Conservation (phyloP, 2,113 vertebrate genomes). For the Cynocephalus volans region DNA sequence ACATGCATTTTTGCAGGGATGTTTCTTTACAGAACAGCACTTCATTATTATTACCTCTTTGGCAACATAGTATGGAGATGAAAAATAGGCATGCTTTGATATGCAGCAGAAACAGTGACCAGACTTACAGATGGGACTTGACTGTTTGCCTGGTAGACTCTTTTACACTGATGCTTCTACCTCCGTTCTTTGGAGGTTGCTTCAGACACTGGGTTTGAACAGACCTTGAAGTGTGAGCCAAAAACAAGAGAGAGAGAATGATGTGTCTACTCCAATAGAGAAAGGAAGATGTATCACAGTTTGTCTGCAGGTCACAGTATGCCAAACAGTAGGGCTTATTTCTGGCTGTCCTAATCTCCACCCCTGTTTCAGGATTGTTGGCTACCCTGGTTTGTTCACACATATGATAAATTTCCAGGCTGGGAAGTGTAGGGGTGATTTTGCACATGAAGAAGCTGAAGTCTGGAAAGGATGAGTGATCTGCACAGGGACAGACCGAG, state of each 20-base stretch:
- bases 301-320: neutral
- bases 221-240: conserved; percentile 51
- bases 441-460: neutral
- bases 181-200: neutral
- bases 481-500: neutral
- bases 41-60: conserved; percentile 69
- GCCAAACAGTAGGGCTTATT: conserved; percentile 41
- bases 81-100: conserved; percentile 65
- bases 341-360: neutral
- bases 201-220: neutral
- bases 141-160: neutral
- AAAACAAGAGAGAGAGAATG: neutral
- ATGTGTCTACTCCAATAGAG: neutral
- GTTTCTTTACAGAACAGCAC: conserved; percentile 54
- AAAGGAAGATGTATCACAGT: neutral
- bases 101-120: conserved; percentile 37
- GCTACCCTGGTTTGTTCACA: neutral
- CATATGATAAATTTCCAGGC: neutral
- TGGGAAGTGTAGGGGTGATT: neutral
- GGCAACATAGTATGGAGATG: conserved; percentile 32
- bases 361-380: neutral
- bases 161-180: neutral
- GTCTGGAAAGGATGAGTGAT: neutral
- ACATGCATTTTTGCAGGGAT: neutral
- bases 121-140: neutral